Evolutionary conservation across 2,113 vertebrate genomes (phyloP), one percentile per base, ranked within the genome.

Genomic region (Xiphophorus maculatus): DNA sequence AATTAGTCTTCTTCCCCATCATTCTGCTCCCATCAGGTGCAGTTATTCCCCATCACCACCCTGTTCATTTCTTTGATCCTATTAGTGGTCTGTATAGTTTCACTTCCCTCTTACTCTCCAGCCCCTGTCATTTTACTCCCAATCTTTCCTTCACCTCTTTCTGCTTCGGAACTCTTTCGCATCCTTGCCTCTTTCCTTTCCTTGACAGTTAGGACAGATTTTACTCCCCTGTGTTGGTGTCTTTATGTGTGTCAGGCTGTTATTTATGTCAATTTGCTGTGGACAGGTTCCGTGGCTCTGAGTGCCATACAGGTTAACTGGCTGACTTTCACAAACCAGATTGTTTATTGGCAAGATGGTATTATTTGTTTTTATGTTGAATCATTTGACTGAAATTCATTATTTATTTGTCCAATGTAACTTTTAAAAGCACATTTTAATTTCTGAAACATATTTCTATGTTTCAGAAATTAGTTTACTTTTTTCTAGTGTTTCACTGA

Each of bases 191-290:
- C 40, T 69, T 42, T 73, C 33, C 15, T 19, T 79, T 72, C 67
- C 58, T 77, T 1, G 3, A 71, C 71, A 82, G 35, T 37, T 32
- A 32, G 32, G 64, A 40, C 62, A 54, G 70, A 15, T 80, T 73
- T 81, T 10, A 64, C 25, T 71, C 9, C 0, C 12, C 30, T 8
- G 15, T 78, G 73, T 83, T 72, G 58, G 30, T 12, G 35, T 74
- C 76, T 78, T 64, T 73, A 19, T 73, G 63, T 64, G 63, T 74
- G 67, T 73, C 66, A 76, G 71, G 19, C 69, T 63, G 80, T 81
- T 84, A 84, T 88, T 82, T 14, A 5, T 74, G 61, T 54, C 32
- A 74, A 71, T 83, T 74, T 82, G 28, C 63, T 28, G 7, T 33
- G 69, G 78, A 68, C 79, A 74, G 40, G 69, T 78, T 82, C 63